Base-by-base conservation (phyloP, 2,888 invertebrate species). In the Trichopria drosophilae region DNA sequence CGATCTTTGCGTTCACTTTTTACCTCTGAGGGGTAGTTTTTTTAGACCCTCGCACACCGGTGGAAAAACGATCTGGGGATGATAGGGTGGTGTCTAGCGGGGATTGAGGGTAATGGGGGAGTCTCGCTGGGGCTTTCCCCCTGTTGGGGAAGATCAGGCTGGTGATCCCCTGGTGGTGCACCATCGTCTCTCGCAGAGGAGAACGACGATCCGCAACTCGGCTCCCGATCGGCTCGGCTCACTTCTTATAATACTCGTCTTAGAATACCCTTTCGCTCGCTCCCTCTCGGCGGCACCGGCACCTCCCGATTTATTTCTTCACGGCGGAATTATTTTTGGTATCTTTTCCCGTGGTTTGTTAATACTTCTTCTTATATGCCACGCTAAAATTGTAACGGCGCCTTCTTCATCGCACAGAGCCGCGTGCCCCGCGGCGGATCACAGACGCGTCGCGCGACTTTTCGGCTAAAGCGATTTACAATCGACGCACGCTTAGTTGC, bases 301-400 rank as follows among this genome's bases (percentile, higher is more conserved):
- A 15, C 13, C 57, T 64, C 64, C 64, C 68, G 67, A 71, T 71
- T 72, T 71, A 69, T 72, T 72, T 69, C 71, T 68, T 68, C 70
- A 63, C 71, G 68, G 63, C 67, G 66, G 63, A 69, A 73, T 73
- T 73, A 73, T 74, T 73, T 73, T 73, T 73, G 73, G 71, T 72
- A 69, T 71, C 73, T 72, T 73, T 73, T 73, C 69, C 63, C 69
- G 67, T 66, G 64, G 67, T 72, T 71, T 69, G 64, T 69, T 72
- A 67, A 71, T 68, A 68, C 69, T 59, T 59, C 51, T 51, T 35
- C 51, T 45, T n/a, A n/a, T n/a, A n/a, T n/a, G n/a, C 51, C 59
- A 57, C 52, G 55, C 60, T 61, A 61, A 61, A 61, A 61, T 61
- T 57, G 61, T 60, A 60, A 58, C 55, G 57, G 42, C 53, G 42